Evolutionary conservation across 2,113 vertebrate species (phyloP).

Genomic region (Gambusia affinis): DNA sequence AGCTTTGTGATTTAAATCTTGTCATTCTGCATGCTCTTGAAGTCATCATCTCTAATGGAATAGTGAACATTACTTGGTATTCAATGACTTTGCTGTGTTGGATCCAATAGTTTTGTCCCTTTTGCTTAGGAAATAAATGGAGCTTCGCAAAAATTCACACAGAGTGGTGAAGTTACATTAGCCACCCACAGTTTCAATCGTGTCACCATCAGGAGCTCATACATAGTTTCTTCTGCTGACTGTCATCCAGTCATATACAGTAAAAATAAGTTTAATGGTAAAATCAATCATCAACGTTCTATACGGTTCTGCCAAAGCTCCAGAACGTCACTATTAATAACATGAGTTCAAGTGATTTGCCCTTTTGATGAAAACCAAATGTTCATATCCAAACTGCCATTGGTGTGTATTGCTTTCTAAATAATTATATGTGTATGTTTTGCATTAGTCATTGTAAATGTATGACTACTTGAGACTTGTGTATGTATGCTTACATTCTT

Average conservation of each 20-base stretch:
- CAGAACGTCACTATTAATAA: fast-evolving
- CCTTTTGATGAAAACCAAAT: background rate
- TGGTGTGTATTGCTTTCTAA: background rate
- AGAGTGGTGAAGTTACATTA: conserved; percentile 3
- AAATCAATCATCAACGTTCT: background rate
- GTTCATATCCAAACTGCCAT: background rate
- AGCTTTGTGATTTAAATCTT: background rate
- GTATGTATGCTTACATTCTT: background rate
- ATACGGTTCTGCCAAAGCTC: background rate
- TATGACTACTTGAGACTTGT: background rate
- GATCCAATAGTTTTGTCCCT: conserved; percentile 7
- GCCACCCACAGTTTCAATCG: background rate
- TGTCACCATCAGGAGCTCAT: conserved; percentile 5
- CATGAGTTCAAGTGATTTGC: background rate
- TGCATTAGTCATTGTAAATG: background rate
- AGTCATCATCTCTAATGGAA: conserved; percentile 33
- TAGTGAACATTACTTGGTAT: conserved; percentile 11
- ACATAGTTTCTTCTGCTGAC: background rate
- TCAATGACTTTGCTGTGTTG: background rate
- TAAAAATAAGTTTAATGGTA: too few species aligned
- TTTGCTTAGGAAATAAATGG: conserved; percentile 30
- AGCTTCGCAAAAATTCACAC: conserved; percentile 3
- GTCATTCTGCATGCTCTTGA: conserved; percentile 6
- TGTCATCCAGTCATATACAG: background rate
- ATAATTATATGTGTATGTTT: background rate